phyloP scores from a whole-genome alignment of 2,888 invertebrate species.

The Mythimna impura region DNA sequence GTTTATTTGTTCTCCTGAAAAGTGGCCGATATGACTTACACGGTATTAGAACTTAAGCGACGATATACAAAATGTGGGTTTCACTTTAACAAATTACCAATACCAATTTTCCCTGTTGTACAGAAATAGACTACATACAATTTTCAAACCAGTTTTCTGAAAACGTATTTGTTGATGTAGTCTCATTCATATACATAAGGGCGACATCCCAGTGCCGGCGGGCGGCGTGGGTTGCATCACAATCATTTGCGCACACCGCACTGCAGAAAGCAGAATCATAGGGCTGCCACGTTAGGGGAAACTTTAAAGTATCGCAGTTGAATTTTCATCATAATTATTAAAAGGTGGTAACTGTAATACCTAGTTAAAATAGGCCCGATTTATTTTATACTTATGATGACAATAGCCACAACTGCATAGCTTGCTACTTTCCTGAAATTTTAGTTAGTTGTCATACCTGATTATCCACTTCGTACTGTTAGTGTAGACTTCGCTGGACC shows the following conservation, averaged over 20 bases:
- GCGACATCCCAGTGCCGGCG: constrained; percentile 38
- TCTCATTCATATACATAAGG: constrained; percentile 37
- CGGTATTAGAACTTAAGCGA: too few species aligned
- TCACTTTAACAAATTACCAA: too few species aligned
- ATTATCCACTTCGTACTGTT: too few species aligned
- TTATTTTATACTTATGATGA: neutral
- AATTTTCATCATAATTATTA: neutral
- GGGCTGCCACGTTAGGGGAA: constrained; percentile 26
- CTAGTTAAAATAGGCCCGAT: neutral
- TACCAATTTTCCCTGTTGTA: neutral
- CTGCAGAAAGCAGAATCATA: constrained; percentile 21
- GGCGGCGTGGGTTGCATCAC: constrained; percentile 63
- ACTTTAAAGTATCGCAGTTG: neutral
- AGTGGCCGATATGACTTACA: too few species aligned
- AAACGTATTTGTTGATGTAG: neutral
- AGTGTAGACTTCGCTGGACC: too few species aligned
- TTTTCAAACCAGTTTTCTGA: neutral
- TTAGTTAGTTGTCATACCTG: too few species aligned
- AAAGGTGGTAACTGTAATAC: neutral
- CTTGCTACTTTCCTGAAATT: too few species aligned
- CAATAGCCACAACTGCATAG: too few species aligned
- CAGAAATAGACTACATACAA: neutral
- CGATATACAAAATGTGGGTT: too few species aligned
- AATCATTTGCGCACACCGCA: constrained; percentile 50
- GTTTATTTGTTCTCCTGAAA: too few species aligned